A percentile compares a stretch with the other conserved stretches of the same genome.
Evolutionary conservation across 1,140 invertebrate genomes (phyloP).

Genomic region (Diorhabda elongata): DNA sequence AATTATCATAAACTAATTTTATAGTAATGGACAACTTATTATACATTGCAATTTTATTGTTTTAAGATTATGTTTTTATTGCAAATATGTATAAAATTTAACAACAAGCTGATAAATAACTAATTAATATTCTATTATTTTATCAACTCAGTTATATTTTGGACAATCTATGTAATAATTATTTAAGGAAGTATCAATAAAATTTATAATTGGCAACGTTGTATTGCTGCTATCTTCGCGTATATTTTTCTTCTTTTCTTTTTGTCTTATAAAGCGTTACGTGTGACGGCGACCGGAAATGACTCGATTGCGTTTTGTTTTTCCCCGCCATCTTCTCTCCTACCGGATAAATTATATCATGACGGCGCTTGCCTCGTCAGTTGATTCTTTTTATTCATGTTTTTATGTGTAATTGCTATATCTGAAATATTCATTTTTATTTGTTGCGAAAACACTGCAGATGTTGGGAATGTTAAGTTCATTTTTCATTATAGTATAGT

Average conservation of each 20-base stretch:
- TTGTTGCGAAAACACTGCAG: neutral
- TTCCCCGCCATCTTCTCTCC: conserved; percentile 13
- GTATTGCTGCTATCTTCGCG: neutral
- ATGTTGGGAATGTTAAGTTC: neutral
- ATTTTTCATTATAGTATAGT: neutral
- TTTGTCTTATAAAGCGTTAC: conserved; percentile 19
- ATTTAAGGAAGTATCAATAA: too few species aligned
- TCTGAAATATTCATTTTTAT: neutral
- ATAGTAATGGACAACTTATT: too few species aligned
- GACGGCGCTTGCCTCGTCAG: neutral
- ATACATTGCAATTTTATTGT: too few species aligned
- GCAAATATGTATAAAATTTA: too few species aligned
- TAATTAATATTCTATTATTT: too few species aligned
- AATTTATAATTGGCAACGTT: neutral
- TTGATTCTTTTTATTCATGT: neutral
- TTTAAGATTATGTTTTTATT: too few species aligned
- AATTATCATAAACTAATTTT: too few species aligned
- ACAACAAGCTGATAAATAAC: too few species aligned
- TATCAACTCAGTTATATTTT: too few species aligned
- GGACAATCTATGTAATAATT: too few species aligned
- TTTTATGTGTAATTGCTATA: neutral
- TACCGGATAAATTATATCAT: conserved; percentile 15
- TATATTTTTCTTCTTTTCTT: conserved; percentile 15
- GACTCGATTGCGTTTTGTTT: conserved; percentile 19
- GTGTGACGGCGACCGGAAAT: conserved; percentile 20